Base-by-base conservation (phyloP, 2,797 vertebrate genomes). In the Scomberomorus guttatus region DNA sequence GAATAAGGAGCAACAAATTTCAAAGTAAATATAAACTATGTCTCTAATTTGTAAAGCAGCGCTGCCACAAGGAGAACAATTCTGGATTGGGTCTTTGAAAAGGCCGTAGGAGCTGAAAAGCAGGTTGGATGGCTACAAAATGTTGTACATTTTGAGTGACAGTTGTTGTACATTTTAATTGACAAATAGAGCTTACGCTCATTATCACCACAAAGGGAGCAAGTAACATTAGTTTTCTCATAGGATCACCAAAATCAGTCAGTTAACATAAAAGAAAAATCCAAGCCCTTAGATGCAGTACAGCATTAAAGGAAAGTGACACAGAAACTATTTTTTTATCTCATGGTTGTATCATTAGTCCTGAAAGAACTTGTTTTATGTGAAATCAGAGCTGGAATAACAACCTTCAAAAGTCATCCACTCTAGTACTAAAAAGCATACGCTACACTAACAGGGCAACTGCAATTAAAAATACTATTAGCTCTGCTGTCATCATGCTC, bases 341-440 rank as follows among this genome's bases (percentile, higher is more conserved):
- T 64, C 44, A 3, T 17, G 69, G 71, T 67, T 63, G 83, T 76
- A 79, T 89, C 80, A 83, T 90, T 89, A 88, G 61, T 84, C 68
- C n/a, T 59, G 52, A 69, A 82, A 72, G 71, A 13, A 86, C 50
- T 65, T 65, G 71, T 80, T 90, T 85, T 4, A 81, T 76, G 55
- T 66, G 67, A 89, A 77, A 92, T 88, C 84, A 88, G 80, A 90
- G 81, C 61, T 63, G 59, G 46, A 82, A 81, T 44, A 81, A 76
- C 72, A 63, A 66, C 64, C 67, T 67, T 87, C 74, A 80, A 52
- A 83, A 61, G 58, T 66, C 6, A 75, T 44, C 63, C 39, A 44
- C 72, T 62, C 17, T n/a, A 56, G 20, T 20, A 62, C 57, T 66
- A 50, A 52, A 76, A 70, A 81, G 68, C 65, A 64, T 8, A 81